Evolutionary conservation across 2,888 invertebrate species (phyloP).

Genomic region (Thereva nobilitata): DNA sequence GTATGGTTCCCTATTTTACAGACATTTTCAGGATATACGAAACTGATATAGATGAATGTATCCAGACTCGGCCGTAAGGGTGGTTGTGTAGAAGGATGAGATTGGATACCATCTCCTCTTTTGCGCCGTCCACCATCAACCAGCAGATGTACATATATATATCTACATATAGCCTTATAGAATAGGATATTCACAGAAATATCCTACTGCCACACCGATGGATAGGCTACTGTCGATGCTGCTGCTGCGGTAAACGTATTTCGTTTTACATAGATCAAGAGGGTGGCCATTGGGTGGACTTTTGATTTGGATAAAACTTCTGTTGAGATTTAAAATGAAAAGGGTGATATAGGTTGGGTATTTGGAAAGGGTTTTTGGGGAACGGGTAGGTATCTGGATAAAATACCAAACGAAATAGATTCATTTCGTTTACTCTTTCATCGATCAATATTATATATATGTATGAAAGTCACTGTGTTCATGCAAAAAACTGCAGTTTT

Average conservation of each 20-base stretch:
- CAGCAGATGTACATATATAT: background rate
- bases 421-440: constrained; percentile 35
- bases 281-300: constrained; percentile 35
- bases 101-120: constrained; percentile 6
- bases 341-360: constrained; percentile 22
- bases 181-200: background rate
- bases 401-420: constrained; percentile 36
- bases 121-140: constrained; percentile 11
- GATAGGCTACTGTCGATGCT: constrained; percentile 2
- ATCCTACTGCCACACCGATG: constrained; percentile 1
- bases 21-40: constrained; percentile 14
- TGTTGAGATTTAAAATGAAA: constrained; percentile 28
- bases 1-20: constrained; percentile 20
- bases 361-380: background rate
- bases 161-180: background rate
- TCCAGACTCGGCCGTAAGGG: constrained; percentile 22
- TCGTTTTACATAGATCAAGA: constrained; percentile 30
- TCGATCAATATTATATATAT: constrained; percentile 21
- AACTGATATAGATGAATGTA: constrained; percentile 13
- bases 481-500: too few relatives aligned
- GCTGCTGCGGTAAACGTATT: constrained; percentile 27
- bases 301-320: constrained; percentile 33
- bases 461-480: too few relatives aligned
- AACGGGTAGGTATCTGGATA: constrained; percentile 24
- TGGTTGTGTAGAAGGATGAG: constrained; percentile 18